Evolutionary conservation across 2,888 invertebrate species (phyloP).

Genomic region (Reticulitermes lucifugus): DNA sequence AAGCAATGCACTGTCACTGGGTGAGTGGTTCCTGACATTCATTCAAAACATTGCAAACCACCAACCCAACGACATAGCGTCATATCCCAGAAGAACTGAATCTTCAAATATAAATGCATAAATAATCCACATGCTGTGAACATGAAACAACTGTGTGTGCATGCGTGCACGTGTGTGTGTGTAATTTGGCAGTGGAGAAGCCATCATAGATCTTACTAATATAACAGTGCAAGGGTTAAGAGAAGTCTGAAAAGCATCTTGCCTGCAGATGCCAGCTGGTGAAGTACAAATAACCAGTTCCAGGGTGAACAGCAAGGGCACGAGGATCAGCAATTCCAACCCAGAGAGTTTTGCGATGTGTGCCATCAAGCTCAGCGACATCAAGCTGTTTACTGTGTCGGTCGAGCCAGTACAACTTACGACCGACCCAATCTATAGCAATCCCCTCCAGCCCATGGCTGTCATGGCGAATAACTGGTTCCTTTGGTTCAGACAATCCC

Average conservation of each 20-base stretch:
- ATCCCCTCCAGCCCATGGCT: conserved; percentile 98
- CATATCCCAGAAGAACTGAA: too few relatives aligned
- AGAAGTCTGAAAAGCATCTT: conserved; percentile 5
- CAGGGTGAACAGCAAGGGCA: conserved; percentile 95
- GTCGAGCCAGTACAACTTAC: conserved; percentile 98
- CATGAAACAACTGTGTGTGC: too few relatives aligned
- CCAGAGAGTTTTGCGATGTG: conserved; percentile 88
- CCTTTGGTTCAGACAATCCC: conserved; percentile 63
- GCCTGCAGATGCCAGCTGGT: conserved; percentile 92
- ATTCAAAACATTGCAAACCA: too few relatives aligned
- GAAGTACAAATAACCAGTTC: conserved; percentile 92
- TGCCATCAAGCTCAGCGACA: conserved; percentile 94
- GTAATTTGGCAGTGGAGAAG: too few relatives aligned
- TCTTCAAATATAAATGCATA: too few relatives aligned
- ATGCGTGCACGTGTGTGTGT: too few relatives aligned
- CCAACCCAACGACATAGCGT: too few relatives aligned
- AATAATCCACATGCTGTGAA: too few relatives aligned
- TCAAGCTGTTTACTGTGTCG: conserved; percentile 94
- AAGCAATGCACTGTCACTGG: too few relatives aligned
- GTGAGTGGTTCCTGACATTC: too few relatives aligned
- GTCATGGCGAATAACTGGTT: conserved; percentile 91
- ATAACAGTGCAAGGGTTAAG: too few relatives aligned
- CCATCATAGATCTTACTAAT: too few relatives aligned
- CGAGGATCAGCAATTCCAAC: conserved; percentile 93
- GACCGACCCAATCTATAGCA: conserved; percentile 95